Evolutionary conservation across 2,797 vertebrate species (phyloP).

Genomic region (Tarsius wallacei): DNA sequence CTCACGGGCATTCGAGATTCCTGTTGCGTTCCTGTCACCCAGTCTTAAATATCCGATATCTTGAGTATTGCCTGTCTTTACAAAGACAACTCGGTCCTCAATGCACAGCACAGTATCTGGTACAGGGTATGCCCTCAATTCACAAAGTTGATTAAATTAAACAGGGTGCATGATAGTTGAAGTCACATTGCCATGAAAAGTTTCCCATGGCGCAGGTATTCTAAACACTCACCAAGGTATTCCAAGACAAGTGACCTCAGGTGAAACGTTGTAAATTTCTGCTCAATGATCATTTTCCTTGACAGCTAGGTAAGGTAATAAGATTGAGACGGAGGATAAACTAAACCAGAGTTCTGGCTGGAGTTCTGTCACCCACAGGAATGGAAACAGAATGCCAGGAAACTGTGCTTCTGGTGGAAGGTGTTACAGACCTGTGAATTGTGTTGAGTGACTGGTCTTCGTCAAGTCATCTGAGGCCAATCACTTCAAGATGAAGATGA

Average conservation of each 20-base stretch:
- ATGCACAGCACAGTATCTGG: fast-evolving
- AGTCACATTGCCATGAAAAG: fast-evolving
- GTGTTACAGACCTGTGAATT: not conserved
- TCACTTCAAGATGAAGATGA: fast-evolving
- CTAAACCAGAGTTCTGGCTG: fast-evolving
- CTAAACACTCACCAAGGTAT: fast-evolving
- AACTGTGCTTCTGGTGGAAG: not conserved
- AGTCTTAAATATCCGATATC: not conserved
- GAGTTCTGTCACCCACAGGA: not conserved
- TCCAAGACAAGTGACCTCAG: fast-evolving
- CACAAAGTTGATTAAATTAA: fast-evolving
- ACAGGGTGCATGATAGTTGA: fast-evolving
- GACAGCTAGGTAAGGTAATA: fast-evolving
- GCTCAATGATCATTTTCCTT: not conserved
- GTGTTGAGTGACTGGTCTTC: not conserved
- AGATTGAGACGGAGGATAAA: not conserved
- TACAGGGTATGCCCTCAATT: fast-evolving
- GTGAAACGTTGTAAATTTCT: fast-evolving
- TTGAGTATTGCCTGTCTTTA: fast-evolving
- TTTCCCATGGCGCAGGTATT: fast-evolving
- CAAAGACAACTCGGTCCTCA: not conserved
- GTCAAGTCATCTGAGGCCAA: not conserved
- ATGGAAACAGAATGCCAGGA: fast-evolving
- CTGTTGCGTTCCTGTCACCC: fast-evolving
- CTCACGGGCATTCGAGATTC: too few species aligned